phyloP scores from a whole-genome alignment of 2,888 invertebrate genomes.

The Drosophila birchii region DNA sequence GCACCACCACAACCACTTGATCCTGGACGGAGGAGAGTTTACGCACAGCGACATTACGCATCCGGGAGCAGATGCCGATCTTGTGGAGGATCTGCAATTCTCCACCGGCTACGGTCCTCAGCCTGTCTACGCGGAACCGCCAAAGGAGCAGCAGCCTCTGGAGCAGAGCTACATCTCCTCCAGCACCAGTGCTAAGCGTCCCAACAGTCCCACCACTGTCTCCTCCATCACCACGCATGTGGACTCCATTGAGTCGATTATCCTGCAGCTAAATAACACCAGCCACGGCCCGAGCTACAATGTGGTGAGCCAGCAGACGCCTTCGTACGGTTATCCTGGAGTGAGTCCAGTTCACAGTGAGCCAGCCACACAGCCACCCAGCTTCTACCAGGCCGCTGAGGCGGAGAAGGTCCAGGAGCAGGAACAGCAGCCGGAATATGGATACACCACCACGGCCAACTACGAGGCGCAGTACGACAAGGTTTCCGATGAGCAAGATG shows the following conservation, averaged over 20 bases:
- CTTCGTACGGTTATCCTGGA: constrained; percentile 51
- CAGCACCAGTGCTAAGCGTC: constrained; percentile 67
- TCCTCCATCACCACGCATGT: constrained; percentile 85
- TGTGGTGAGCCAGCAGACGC: constrained; percentile 75
- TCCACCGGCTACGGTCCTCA: constrained; percentile 86
- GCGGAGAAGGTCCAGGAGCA: constrained; percentile 52
- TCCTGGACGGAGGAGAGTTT: constrained; percentile 84
- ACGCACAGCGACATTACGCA: constrained; percentile 87
- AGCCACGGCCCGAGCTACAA: constrained; percentile 83
- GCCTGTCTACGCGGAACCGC: constrained; percentile 81
- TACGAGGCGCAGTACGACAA: constrained; percentile 55
- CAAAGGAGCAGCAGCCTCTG: constrained; percentile 81
- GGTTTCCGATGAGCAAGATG: constrained; percentile 54
- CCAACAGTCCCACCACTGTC: constrained; percentile 71
- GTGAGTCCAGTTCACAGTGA: constrained; percentile 68
- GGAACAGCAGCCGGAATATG: constrained; percentile 55
- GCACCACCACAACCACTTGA: constrained; percentile 76
- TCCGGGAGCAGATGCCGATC: constrained; percentile 87
- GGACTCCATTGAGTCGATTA: constrained; percentile 87
- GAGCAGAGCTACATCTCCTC: constrained; percentile 85
- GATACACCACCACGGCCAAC: constrained; percentile 58
- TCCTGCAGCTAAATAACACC: constrained; percentile 87
- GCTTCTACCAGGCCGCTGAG: constrained; percentile 61
- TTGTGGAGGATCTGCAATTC: constrained; percentile 86
- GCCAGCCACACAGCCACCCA: constrained; percentile 49